Evolutionary conservation across 2,113 vertebrate species (phyloP).

Genomic region (Amphilophus citrinellus): DNA sequence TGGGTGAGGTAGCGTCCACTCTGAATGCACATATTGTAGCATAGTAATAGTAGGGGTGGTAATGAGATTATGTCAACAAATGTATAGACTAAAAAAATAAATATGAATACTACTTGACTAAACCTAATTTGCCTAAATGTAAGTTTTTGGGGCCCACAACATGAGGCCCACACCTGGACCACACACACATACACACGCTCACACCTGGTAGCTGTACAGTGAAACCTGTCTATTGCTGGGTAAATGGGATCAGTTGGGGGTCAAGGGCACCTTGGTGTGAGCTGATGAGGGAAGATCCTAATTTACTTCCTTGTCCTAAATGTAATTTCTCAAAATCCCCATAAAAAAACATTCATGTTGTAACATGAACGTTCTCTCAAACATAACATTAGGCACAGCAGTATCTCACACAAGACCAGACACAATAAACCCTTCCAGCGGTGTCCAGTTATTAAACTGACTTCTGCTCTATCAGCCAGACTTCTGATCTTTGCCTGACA

Average conservation of each 20-base stretch:
- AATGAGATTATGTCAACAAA: not conserved
- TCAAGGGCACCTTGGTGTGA: constrained; percentile 13
- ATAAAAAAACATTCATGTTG: not conserved
- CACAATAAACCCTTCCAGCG: not conserved
- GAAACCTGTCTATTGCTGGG: not conserved
- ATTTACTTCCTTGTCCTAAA: constrained; percentile 1
- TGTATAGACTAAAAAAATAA: not conserved
- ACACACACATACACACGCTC: not conserved
- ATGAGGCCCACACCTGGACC: not conserved
- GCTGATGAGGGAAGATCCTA: not conserved
- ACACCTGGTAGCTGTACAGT: not conserved
- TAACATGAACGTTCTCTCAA: not conserved
- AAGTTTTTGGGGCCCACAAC: not conserved
- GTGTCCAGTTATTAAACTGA: constrained; percentile 10
- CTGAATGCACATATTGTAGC: not conserved
- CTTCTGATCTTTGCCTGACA: not conserved
- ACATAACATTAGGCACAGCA: not conserved
- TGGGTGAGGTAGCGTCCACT: not conserved
- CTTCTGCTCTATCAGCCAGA: not conserved
- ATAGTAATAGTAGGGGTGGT: not conserved
- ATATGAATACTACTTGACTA: not conserved
- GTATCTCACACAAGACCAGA: not conserved
- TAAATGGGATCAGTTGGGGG: constrained; percentile 23
- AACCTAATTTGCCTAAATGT: not conserved
- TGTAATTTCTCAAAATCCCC: not conserved